Evolutionary conservation across 2,797 vertebrate genomes (phyloP).

Genomic region (Chrysocyon brachyurus): DNA sequence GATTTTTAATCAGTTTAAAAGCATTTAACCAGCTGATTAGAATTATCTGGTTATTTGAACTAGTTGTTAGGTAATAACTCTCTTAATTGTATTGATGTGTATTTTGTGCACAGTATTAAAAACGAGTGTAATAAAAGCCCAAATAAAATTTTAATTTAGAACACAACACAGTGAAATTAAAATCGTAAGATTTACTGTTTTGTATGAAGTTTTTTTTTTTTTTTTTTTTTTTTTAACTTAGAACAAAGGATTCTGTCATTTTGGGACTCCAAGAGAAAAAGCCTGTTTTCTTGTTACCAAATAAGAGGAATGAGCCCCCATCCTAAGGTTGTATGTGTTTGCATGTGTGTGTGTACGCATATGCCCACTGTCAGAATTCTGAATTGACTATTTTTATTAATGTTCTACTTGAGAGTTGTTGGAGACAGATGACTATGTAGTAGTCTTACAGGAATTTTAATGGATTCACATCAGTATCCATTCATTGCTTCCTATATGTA

Average conservation of each 20-base stretch:
- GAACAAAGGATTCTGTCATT: slow-evolving; percentile 32
- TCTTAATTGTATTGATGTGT: slow-evolving; percentile 22
- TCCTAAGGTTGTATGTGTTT: slow-evolving; percentile 27
- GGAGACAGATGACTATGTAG: neutral
- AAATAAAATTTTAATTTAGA: slow-evolving; percentile 66
- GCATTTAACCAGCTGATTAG: slow-evolving; percentile 54
- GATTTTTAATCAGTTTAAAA: slow-evolving; percentile 58
- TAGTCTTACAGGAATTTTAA: slow-evolving; percentile 20
- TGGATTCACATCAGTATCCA: slow-evolving; percentile 14
- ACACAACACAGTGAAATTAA: slow-evolving; percentile 40
- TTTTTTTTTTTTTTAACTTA: neutral
- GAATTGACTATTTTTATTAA: slow-evolving; percentile 55
- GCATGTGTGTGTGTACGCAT: neutral
- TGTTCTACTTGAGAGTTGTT: slow-evolving; percentile 21
- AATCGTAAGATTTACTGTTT: slow-evolving; percentile 60
- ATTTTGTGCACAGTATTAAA: slow-evolving; percentile 67
- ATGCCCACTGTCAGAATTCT: neutral
- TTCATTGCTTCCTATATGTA: slow-evolving; percentile 38
- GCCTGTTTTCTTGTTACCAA: neutral
- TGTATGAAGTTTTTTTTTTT: neutral
- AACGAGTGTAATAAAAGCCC: slow-evolving; percentile 33
- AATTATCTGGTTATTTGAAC: slow-evolving; percentile 54
- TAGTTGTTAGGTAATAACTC: neutral
- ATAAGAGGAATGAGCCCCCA: slow-evolving; percentile 24
- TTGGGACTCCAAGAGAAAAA: neutral